Evolutionary conservation across 2,797 vertebrate genomes (phyloP).

Genomic region (Tarsius wallacei): DNA sequence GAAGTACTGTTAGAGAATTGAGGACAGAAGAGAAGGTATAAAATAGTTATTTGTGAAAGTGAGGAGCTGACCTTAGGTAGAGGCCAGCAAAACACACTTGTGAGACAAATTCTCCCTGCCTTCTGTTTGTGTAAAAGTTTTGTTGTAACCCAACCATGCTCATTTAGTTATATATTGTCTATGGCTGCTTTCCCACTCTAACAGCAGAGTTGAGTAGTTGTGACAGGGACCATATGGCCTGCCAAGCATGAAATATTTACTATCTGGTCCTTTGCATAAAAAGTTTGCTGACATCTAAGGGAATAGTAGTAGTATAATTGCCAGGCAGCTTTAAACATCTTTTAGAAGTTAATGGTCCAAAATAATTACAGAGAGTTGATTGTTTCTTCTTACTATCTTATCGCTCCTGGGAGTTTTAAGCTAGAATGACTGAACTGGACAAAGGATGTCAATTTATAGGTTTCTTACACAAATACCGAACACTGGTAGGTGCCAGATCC

Average conservation of each 20-base stretch:
- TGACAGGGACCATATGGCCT: neutral
- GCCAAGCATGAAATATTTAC: slow-evolving; percentile 9
- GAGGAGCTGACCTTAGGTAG: neutral
- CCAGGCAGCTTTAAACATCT: neutral
- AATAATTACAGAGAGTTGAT: slow-evolving; percentile 45
- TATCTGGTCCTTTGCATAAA: neutral
- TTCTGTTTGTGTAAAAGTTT: slow-evolving; percentile 33
- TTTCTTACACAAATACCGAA: slow-evolving; percentile 43
- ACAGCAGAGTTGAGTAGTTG: neutral
- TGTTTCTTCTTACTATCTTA: neutral
- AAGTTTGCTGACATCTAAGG: neutral
- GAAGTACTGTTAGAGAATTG: neutral
- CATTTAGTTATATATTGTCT: neutral
- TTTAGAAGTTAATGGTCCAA: slow-evolving; percentile 29
- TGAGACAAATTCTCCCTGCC: neutral
- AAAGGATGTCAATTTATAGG: neutral
- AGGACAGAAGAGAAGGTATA: slow-evolving; percentile 15
- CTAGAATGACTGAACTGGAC: slow-evolving; percentile 38
- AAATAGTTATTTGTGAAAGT: neutral
- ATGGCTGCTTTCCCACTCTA: neutral
- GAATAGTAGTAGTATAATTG: neutral
- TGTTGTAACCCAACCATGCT: slow-evolving; percentile 9
- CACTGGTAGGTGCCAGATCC: neutral
- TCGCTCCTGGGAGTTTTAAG: slow-evolving; percentile 33
- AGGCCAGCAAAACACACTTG: neutral